Evolutionary conservation across 30 jellyfish, hydroid and myxozoan species (phyloP).

Genomic region (Hydractinia echinata): DNA sequence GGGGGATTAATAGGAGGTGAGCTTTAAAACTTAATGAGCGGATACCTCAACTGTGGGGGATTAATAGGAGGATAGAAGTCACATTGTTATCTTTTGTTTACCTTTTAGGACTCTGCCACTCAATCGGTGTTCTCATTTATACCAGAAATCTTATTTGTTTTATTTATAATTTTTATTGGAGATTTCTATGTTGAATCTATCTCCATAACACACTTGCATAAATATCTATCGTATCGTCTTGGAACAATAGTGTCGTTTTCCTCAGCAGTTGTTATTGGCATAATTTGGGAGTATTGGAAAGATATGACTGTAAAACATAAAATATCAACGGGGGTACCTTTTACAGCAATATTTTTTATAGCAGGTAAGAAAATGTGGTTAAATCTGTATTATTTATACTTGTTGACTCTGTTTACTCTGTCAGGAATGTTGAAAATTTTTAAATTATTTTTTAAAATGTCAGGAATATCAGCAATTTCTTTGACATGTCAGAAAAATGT

Average conservation of each 20-base stretch:
- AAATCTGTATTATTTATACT: neutral
- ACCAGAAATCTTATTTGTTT: slow-evolving; percentile 23
- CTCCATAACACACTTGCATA: slow-evolving; percentile 43
- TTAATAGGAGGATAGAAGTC: too few species aligned
- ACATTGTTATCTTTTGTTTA: neutral
- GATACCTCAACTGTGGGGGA: too few species aligned
- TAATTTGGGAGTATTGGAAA: slow-evolving; percentile 59
- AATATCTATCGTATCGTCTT: slow-evolving; percentile 43
- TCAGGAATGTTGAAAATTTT: too few species aligned
- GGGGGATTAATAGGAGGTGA: too few species aligned
- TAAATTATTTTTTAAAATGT: too few species aligned
- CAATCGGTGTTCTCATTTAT: neutral
- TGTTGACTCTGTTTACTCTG: too few species aligned
- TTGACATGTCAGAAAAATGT: too few species aligned
- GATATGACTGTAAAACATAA: slow-evolving; percentile 46
- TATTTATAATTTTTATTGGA: slow-evolving; percentile 43
- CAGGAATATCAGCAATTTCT: too few species aligned
- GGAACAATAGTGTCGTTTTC: slow-evolving; percentile 46
- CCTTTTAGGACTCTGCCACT: neutral
- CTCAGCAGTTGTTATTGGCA: slow-evolving; percentile 50
- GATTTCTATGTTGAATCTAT: slow-evolving; percentile 70
- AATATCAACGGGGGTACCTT: slow-evolving; percentile 65
- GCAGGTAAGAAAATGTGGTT: slow-evolving; percentile 18
- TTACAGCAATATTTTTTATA: slow-evolving; percentile 57
- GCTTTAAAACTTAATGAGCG: too few species aligned